Percentiles rank a stretch among this genome's conserved stretches.
Evolutionary conservation across 2,888 invertebrate species (phyloP).

Genomic region (Gastracanthus pulcherrimus): DNA sequence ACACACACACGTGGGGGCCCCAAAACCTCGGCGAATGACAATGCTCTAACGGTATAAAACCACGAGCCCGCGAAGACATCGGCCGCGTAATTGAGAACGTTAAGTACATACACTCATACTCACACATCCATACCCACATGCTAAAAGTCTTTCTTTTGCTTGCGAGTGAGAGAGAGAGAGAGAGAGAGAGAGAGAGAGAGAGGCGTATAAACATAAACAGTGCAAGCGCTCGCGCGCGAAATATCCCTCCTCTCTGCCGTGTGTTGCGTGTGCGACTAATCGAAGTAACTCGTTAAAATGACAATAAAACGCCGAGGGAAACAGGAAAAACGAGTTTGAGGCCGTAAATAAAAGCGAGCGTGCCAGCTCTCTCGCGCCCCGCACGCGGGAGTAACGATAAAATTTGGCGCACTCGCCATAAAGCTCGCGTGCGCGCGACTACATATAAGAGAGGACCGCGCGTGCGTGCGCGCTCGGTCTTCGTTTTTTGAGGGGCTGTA

Average conservation of each 20-base stretch:
- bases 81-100: conserved; percentile 37
- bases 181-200: background rate
- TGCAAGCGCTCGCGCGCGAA: conserved; percentile 31
- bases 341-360: conserved; percentile 50
- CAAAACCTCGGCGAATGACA: conserved; percentile 33
- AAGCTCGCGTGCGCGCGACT: conserved; percentile 21
- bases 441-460: background rate
- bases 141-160: background rate
- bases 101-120: too few species aligned
- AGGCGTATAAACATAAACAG: conserved; percentile 46
- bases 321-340: conserved; percentile 62
- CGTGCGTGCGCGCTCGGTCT: background rate
- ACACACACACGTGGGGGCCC: background rate
- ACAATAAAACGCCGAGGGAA: conserved; percentile 54
- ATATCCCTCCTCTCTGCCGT: conserved; percentile 21
- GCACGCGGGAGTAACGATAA: conserved; percentile 47
- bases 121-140: too few species aligned
- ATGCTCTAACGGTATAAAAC: conserved; percentile 41
- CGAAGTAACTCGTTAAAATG: conserved; percentile 53
- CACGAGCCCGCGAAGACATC: background rate
- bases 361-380: too few species aligned
- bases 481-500: background rate
- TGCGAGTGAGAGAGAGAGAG: background rate
- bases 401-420: conserved; percentile 51
- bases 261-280: conserved; percentile 39